phyloP scores from a whole-genome alignment of 2,113 vertebrate species.

The Chaetodon auriga region DNA sequence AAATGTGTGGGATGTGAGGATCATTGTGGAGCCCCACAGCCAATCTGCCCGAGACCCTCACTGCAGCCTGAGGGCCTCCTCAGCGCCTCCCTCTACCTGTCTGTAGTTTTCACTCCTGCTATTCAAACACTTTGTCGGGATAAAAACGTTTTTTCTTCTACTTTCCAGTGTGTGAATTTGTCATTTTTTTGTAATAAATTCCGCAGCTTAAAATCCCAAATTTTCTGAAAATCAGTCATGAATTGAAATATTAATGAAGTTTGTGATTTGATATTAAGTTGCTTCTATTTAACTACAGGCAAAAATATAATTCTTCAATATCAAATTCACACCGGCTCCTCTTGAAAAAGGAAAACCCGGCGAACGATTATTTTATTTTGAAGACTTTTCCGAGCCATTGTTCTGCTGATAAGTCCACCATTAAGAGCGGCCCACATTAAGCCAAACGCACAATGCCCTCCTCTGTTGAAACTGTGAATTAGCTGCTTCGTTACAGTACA shows the following conservation, averaged over 20 bases:
- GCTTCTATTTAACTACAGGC: not conserved
- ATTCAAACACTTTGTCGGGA: slow-evolving; percentile 46
- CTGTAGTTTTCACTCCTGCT: slow-evolving; percentile 51
- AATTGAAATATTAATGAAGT: not conserved
- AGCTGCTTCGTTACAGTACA: slow-evolving; percentile 56
- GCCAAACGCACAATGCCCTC: slow-evolving; percentile 61
- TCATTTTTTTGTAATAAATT: slow-evolving; percentile 1
- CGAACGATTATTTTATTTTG: not conserved
- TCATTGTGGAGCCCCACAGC: slow-evolving; percentile 57
- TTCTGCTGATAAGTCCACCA: slow-evolving; percentile 14
- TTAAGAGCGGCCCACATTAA: slow-evolving; percentile 37
- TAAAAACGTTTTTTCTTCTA: slow-evolving; percentile 22
- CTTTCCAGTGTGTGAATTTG: slow-evolving; percentile 7
- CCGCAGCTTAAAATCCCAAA: not conserved
- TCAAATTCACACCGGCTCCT: not conserved
- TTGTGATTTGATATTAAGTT: not conserved
- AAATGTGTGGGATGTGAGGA: slow-evolving; percentile 72
- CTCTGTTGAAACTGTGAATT: slow-evolving; percentile 61
- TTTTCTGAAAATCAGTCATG: not conserved
- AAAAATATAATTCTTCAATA: not conserved
- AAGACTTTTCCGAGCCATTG: not conserved
- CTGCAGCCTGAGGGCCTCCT: slow-evolving; percentile 69
- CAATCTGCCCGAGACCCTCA: slow-evolving; percentile 66
- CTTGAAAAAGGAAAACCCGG: not conserved
- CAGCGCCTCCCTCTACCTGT: slow-evolving; percentile 55